These are phyloP conservation scores for Mya arenaria DNA, from an alignment of 1,140 invertebrate genomes.

Conservation along the genomic window DNA sequence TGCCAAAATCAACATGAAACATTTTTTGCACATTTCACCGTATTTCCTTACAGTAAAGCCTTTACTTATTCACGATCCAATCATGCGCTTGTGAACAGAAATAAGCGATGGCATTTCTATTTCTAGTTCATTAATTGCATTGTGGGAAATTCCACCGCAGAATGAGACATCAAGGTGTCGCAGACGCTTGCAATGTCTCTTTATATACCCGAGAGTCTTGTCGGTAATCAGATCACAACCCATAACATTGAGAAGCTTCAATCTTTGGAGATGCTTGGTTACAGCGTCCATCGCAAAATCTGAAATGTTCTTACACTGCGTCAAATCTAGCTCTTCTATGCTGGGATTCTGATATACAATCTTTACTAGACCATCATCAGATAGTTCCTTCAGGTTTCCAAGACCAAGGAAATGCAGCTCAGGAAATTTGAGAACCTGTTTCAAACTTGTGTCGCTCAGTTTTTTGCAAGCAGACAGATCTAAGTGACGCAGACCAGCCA, in stretches of 20 bases:
- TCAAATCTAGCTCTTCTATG: slow-evolving; percentile 86
- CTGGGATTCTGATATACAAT: slow-evolving; percentile 86
- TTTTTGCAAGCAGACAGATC: slow-evolving; percentile 86
- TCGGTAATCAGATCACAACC: slow-evolving; percentile 87
- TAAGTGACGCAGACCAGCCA: slow-evolving; percentile 82
- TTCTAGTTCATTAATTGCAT: slow-evolving; percentile 73
- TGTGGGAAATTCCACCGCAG: slow-evolving; percentile 83
- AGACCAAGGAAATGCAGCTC: slow-evolving; percentile 85
- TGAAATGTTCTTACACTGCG: slow-evolving; percentile 84
- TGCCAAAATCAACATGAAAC: too few species aligned
- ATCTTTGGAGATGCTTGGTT: slow-evolving; percentile 83
- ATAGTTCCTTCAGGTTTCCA: slow-evolving; percentile 86
- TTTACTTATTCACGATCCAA: slow-evolving; percentile 46
- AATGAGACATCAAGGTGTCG: slow-evolving; percentile 84
- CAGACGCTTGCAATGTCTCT: slow-evolving; percentile 83
- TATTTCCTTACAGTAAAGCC: too few species aligned
- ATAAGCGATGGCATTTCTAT: slow-evolving; percentile 48
- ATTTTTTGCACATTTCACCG: too few species aligned
- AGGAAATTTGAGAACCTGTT: slow-evolving; percentile 85
- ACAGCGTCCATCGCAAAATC: slow-evolving; percentile 85
- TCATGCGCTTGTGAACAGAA: slow-evolving; percentile 64
- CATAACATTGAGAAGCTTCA: slow-evolving; percentile 86
- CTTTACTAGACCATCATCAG: slow-evolving; percentile 84
- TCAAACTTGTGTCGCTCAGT: slow-evolving; percentile 87
- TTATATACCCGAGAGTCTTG: slow-evolving; percentile 84